Conservation (phyloP, 2,113 vertebrate genomes). For the Nesospiza acunhae region DNA sequence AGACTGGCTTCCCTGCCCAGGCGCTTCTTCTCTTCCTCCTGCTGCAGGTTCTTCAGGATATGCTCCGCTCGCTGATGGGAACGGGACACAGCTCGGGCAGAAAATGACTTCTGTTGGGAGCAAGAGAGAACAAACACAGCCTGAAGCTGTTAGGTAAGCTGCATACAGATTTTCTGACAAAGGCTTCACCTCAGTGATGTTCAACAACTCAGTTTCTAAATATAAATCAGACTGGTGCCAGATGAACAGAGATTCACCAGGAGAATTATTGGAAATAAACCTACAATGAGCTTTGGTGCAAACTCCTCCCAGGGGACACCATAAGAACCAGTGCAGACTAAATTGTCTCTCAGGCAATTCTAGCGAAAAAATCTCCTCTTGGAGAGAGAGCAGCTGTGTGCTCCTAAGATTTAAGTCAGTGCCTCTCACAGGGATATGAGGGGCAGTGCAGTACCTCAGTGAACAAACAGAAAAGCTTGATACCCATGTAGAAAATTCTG, state of each 20-base stretch:
- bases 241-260: not conserved
- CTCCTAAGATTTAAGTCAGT: not conserved
- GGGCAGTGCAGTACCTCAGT: not conserved
- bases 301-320: not conserved
- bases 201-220: not conserved
- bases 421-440: not conserved
- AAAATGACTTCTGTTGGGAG: slow-evolving; percentile 91
- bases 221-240: not conserved
- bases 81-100: slow-evolving; percentile 93
- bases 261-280: not conserved
- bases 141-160: not conserved
- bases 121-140: not conserved
- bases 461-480: not conserved
- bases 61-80: slow-evolving; percentile 98
- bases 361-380: not conserved
- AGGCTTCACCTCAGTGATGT: not conserved
- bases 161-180: not conserved
- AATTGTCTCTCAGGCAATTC: not conserved
- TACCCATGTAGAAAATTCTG: not conserved
- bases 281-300: not conserved
- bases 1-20: slow-evolving; percentile 96
- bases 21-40: slow-evolving; percentile 95
- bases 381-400: not conserved
- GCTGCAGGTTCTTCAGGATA: slow-evolving; percentile 97
- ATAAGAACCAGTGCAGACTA: not conserved